Percentiles rank a stretch among this genome's conserved stretches.
Evolutionary conservation across 2,113 vertebrate species (phyloP).

Genomic region (Poeciliopsis occidentalis): DNA sequence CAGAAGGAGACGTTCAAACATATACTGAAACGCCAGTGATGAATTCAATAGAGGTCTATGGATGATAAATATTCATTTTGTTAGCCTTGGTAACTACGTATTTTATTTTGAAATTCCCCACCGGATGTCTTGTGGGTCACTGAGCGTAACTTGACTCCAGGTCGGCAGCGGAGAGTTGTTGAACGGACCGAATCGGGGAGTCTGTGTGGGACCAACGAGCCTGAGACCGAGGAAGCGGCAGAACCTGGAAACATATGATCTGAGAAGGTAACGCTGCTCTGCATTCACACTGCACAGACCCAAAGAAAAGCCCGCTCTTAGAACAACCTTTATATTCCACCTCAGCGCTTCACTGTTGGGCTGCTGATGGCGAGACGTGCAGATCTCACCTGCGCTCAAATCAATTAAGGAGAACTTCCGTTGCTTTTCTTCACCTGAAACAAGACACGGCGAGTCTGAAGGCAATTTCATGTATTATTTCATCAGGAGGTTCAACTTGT

Average conservation of each 20-base stretch:
- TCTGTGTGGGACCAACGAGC: constrained; percentile 8
- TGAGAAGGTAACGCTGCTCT: constrained; percentile 47
- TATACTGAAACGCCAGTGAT: neutral
- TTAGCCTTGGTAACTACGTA: neutral
- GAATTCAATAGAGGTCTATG: neutral
- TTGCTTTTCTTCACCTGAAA: neutral
- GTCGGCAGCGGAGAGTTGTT: constrained; percentile 13
- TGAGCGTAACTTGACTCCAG: neutral
- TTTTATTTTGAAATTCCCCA: constrained; percentile 27
- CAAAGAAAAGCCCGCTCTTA: neutral
- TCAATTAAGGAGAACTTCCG: constrained; percentile 38
- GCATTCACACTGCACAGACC: neutral
- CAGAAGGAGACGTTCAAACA: neutral
- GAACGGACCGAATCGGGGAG: constrained; percentile 20
- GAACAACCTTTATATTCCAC: neutral
- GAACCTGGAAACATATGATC: constrained; percentile 32
- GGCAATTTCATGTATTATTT: accelerated
- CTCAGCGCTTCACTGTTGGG: neutral
- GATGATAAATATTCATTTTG: neutral
- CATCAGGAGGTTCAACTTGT: neutral
- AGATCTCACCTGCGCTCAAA: constrained; percentile 34
- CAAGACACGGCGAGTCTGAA: neutral
- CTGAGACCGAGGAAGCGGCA: constrained; percentile 16
- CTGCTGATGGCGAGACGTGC: constrained; percentile 20
- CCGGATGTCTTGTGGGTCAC: neutral